Conservation (phyloP, 2,888 invertebrate genomes). For the Acronicta leporina region DNA sequence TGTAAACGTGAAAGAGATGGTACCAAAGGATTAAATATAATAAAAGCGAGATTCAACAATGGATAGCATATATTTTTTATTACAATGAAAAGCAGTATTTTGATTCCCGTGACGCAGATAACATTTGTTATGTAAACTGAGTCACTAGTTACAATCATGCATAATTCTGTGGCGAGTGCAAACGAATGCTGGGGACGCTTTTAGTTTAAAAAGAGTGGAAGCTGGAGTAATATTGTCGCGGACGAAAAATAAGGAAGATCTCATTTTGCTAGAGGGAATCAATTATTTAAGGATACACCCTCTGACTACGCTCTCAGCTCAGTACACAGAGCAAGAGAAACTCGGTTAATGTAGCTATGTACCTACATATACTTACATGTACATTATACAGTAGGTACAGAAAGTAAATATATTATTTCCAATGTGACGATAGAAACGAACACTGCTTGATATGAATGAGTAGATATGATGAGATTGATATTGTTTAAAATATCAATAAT, state of each 20-base stretch:
- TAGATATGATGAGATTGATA: too few relatives aligned
- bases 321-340: constrained; percentile 29
- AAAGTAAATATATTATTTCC: too few relatives aligned
- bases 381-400: too few relatives aligned
- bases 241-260: constrained; percentile 45
- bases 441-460: too few relatives aligned
- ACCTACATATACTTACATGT: constrained; percentile 14
- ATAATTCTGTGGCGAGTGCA: constrained; percentile 42
- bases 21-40: constrained; percentile 10
- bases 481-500: too few relatives aligned
- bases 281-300: constrained; percentile 57
- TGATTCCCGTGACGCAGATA: constrained; percentile 25
- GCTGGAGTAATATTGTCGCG: constrained; percentile 39
- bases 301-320: constrained; percentile 30
- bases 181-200: constrained; percentile 27
- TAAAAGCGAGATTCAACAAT: not conserved
- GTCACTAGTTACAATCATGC: constrained; percentile 45
- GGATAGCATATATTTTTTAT: not conserved
- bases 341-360: constrained; percentile 18
- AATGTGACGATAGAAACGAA: too few relatives aligned
- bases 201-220: constrained; percentile 30
- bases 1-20: not conserved
- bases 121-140: constrained; percentile 50
- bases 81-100: constrained; percentile 28
- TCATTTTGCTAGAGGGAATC: constrained; percentile 52